phyloP scores from a whole-genome alignment of 2,113 vertebrate genomes.

The Rhinolophus sinicus region DNA sequence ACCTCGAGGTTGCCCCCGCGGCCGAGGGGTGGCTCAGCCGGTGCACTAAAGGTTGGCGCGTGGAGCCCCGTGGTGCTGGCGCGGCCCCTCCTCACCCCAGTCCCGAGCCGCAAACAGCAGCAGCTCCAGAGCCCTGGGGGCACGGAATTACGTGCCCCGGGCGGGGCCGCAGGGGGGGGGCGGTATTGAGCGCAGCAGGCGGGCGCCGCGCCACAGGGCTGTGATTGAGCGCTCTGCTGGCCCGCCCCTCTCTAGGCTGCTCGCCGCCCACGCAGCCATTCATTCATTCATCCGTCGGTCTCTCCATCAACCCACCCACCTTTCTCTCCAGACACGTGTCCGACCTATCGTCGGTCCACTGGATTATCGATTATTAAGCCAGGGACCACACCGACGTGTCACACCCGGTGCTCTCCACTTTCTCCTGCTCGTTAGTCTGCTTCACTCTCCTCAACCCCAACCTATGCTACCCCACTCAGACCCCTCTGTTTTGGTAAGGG shows the following conservation, averaged over 20 bases:
- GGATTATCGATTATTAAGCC: background rate
- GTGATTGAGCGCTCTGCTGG: conserved; percentile 33
- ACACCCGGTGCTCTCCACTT: background rate
- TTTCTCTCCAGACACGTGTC: conserved; percentile 9
- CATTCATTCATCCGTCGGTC: conserved; percentile 30
- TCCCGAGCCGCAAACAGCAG: background rate
- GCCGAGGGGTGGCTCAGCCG: background rate
- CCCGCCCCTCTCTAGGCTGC: conserved; percentile 4
- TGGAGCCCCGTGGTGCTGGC: background rate
- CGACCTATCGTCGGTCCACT: conserved; percentile 1
- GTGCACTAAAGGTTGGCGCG: background rate
- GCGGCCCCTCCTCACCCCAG: background rate
- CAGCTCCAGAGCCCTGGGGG: background rate
- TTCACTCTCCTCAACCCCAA: background rate
- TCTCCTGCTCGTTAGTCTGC: background rate
- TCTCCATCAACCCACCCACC: background rate
- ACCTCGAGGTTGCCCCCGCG: background rate
- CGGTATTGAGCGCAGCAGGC: background rate
- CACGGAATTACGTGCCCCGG: background rate
- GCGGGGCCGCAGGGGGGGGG: background rate
- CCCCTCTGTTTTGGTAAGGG: background rate
- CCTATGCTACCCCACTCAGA: background rate
- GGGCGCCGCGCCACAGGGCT: background rate
- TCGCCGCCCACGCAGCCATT: conserved; percentile 40
- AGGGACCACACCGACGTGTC: background rate